Evolutionary conservation across 1,140 invertebrate genomes (phyloP).

Genomic region (Drosophila pachea): DNA sequence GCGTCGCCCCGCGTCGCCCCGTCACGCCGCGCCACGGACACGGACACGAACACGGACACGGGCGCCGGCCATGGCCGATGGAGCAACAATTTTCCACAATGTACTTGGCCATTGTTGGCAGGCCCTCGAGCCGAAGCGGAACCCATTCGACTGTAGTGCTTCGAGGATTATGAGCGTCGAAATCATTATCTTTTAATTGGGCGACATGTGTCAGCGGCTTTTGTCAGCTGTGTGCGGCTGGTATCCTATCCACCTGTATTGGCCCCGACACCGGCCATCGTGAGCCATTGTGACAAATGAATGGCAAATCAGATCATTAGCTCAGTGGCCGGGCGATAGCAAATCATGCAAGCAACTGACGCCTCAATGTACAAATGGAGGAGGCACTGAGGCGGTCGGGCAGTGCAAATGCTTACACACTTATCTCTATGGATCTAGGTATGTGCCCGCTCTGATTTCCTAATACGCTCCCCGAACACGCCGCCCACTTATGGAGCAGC

Average conservation of each 20-base stretch:
- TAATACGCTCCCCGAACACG: too few relatives aligned
- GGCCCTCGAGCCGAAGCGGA: slow-evolving; percentile 10
- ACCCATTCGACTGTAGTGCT: slow-evolving; percentile 20
- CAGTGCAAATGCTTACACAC: too few relatives aligned
- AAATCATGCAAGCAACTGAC: too few relatives aligned
- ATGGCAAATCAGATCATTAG: slow-evolving; percentile 19
- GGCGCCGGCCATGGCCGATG: slow-evolving; percentile 24
- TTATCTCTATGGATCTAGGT: too few relatives aligned
- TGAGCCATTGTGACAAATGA: not conserved
- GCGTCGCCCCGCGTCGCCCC: too few relatives aligned
- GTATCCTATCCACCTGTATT: slow-evolving; percentile 10
- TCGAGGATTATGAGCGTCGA: slow-evolving; percentile 18
- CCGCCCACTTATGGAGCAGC: too few relatives aligned
- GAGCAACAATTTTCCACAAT: slow-evolving; percentile 45
- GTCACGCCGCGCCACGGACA: not conserved
- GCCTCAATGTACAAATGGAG: too few relatives aligned
- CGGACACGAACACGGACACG: not conserved
- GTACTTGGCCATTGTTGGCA: slow-evolving; percentile 22
- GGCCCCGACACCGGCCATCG: not conserved
- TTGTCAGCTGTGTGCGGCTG: slow-evolving; percentile 41
- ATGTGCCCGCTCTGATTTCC: too few relatives aligned
- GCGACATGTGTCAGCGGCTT: slow-evolving; percentile 55
- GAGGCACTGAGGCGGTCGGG: too few relatives aligned
- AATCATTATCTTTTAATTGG: slow-evolving; percentile 62
- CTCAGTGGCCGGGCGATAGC: slow-evolving; percentile 4